These are phyloP conservation scores for Lasaia peninsularis DNA, from an alignment of 1,140 invertebrate species.

Conservation along the genomic window DNA sequence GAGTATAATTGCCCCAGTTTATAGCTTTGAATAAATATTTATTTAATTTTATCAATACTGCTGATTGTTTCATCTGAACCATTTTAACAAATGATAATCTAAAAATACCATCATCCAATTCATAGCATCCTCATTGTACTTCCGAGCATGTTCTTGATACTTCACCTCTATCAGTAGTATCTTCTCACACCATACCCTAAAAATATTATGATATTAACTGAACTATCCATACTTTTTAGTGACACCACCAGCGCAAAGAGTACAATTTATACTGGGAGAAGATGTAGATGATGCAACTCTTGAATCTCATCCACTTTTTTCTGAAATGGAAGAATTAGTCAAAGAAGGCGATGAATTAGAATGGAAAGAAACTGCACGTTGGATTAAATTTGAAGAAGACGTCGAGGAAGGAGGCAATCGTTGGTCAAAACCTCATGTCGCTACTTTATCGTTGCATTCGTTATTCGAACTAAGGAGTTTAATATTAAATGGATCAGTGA, in stretches of 20 bases:
- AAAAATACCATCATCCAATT: not conserved
- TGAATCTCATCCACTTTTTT: slow-evolving; percentile 93
- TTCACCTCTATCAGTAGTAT: not conserved
- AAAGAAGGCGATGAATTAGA: slow-evolving; percentile 92
- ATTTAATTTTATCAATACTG: too few species aligned
- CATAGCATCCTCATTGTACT: not conserved
- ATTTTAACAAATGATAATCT: not conserved
- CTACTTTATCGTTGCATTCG: slow-evolving; percentile 93
- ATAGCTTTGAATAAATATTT: too few species aligned
- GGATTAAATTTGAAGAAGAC: slow-evolving; percentile 97
- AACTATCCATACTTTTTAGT: slow-evolving; percentile 78
- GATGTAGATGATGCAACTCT: slow-evolving; percentile 91
- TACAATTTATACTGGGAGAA: slow-evolving; percentile 97
- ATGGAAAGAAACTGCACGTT: slow-evolving; percentile 98
- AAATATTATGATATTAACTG: not conserved
- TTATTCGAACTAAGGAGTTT: slow-evolving; percentile 93
- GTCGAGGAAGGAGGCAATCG: slow-evolving; percentile 96
- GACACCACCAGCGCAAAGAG: slow-evolving; percentile 92
- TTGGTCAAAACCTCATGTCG: slow-evolving; percentile 97
- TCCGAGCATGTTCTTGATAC: slow-evolving; percentile 10
- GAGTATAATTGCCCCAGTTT: too few species aligned
- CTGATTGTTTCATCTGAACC: too few species aligned
- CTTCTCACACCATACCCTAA: not conserved
- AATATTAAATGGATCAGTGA: slow-evolving; percentile 92
- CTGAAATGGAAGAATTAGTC: slow-evolving; percentile 96